Base-by-base conservation (phyloP, 2,888 invertebrate genomes). In the Zonitis immaculata region DNA sequence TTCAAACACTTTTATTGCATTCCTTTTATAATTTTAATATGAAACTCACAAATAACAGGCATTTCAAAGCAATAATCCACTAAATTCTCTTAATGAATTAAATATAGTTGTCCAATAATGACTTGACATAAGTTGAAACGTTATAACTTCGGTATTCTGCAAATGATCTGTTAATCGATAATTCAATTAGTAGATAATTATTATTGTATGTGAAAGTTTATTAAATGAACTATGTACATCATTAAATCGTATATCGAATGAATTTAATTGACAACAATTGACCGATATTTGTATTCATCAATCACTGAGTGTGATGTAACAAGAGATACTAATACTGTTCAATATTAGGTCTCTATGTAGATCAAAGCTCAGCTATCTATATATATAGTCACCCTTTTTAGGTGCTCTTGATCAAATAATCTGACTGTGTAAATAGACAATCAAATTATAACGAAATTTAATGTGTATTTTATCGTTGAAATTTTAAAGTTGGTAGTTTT, bases 1-100 rank as follows among this genome's bases (percentile, higher is more conserved):
- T 49, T 49, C 20, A 48, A 55, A 51, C 20, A 51, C 46, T 55
- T 51, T 51, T 51, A 51, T 51, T 51, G 48, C 54, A 45, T 54
- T 54, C 48, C 48, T 26, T 22, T 22, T 22, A 22, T 22, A 22
- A 22, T 4, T 22, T 22, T 4, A 22, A 4, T 4, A 4, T 5
- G 22, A 22, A 22, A 22, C 22, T 4, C 22, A 22, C 22, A 22
- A 22, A 22, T 22, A 22, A 22, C 5, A 22, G 22, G 3, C 22
- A 22, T 22, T 22, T 22, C 5, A 5, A 5, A 22, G 22, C 3
- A 22, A 22, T 5, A 22, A 4, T 22, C 22, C 3, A 22, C 5
- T 5, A 22, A 22, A 3, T 22, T 22, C 22, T n/a, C 22, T 22
- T 22, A 4, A 22, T 22, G 5, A 22, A 22, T 22, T 3, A 22